Conservation (phyloP, 2,113 vertebrate species). For the Rhagologus leucostigma region DNA sequence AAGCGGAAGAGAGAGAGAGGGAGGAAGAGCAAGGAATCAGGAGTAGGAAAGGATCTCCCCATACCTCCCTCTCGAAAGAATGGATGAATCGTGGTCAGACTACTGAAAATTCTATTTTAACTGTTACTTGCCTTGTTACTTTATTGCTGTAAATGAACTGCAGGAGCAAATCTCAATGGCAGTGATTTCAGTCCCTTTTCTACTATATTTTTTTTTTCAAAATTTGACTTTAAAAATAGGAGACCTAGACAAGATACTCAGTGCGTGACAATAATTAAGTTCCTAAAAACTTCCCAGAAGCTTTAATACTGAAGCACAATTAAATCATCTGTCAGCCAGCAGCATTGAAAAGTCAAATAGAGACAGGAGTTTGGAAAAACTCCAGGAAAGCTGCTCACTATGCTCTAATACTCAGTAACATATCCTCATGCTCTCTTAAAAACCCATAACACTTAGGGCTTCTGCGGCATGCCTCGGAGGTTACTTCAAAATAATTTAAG, state of each 20-base stretch:
- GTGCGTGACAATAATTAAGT: background rate
- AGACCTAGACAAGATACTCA: background rate
- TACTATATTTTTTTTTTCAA: background rate
- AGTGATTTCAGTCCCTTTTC: background rate
- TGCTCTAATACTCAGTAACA: background rate
- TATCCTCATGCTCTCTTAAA: background rate
- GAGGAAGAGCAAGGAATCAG: background rate
- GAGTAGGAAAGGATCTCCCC: background rate
- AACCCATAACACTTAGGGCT: background rate
- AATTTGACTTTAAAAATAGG: background rate
- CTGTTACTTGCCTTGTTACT: background rate
- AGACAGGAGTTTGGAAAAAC: background rate
- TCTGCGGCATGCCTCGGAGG: background rate
- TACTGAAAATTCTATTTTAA: background rate
- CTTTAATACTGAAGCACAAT: background rate
- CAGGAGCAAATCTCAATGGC: background rate
- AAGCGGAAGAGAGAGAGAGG: background rate
- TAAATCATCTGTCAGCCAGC: conserved; percentile 5
- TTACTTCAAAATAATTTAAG: background rate
- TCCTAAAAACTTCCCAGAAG: background rate
- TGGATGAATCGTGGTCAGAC: background rate
- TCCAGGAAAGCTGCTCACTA: background rate
- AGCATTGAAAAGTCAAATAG: background rate
- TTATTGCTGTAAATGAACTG: background rate
- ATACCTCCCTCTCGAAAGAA: background rate